phyloP scores from a whole-genome alignment of 2,113 vertebrate genomes.

The Oophaga pumilio region DNA sequence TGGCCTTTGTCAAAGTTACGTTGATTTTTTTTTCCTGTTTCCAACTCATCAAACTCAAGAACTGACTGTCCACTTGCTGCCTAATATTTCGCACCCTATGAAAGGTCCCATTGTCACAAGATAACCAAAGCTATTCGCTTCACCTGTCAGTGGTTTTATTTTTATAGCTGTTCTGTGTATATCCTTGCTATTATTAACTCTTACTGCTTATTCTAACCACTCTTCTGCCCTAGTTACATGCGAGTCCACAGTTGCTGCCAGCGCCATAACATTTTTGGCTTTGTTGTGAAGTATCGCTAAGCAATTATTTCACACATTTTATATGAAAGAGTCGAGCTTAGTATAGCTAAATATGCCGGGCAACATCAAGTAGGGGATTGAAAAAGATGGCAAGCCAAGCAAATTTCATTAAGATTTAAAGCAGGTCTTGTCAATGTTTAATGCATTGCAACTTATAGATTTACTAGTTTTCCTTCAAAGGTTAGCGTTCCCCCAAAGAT shows the following conservation, averaged over 20 bases:
- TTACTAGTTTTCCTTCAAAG: constrained; percentile 36
- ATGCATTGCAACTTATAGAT: constrained; percentile 25
- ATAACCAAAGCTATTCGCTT: no score
- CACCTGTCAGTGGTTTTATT: no score
- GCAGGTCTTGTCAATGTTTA: constrained; percentile 24
- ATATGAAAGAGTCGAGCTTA: background rate
- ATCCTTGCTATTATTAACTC: no score
- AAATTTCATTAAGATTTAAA: constrained; percentile 18
- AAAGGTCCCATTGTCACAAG: no score
- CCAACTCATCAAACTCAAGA: no score
- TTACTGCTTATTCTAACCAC: background rate
- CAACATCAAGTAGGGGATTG: constrained; percentile 1
- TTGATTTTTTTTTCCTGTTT: no score
- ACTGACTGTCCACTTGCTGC: no score
- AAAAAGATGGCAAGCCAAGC: constrained; percentile 2
- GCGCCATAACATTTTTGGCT: background rate
- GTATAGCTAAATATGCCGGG: background rate
- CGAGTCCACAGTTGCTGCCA: background rate
- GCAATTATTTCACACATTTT: background rate
- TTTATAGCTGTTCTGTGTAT: no score
- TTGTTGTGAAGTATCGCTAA: background rate
- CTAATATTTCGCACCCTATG: no score
- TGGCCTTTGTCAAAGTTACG: no score
- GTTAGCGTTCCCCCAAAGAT: constrained; percentile 20
- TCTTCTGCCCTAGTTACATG: no score